A percentile compares a stretch with the other conserved stretches of the same genome.
Evolutionary conservation across 2,113 vertebrate species (phyloP).

Genomic region (Callocephalon fimbriatum): DNA sequence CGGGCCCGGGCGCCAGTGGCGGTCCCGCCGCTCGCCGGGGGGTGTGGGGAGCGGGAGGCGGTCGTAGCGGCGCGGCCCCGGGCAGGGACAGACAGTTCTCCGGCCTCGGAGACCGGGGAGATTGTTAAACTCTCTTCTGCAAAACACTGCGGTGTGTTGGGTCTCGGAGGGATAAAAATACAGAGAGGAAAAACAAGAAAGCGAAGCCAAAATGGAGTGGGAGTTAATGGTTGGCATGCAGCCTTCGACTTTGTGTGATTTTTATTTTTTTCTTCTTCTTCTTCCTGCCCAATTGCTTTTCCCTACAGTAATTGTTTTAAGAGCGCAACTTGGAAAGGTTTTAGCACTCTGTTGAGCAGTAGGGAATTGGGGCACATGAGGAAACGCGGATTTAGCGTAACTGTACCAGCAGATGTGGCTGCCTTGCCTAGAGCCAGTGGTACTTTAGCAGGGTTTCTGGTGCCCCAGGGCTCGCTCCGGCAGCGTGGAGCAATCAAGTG

Average conservation of each 20-base stretch:
- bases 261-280: background rate
- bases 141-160: constrained; percentile 43
- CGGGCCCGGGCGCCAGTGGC: background rate
- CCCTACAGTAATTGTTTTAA: constrained; percentile 56
- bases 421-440: constrained; percentile 33
- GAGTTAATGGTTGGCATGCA: constrained; percentile 61
- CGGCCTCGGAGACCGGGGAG: background rate
- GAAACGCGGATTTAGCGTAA: constrained; percentile 46
- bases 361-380: constrained; percentile 65
- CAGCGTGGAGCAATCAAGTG: background rate
- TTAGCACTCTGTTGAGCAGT: constrained; percentile 39
- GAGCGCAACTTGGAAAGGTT: constrained; percentile 59
- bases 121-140: background rate
- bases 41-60: background rate
- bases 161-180: constrained; percentile 66
- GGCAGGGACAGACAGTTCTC: background rate
- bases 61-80: background rate
- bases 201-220: constrained; percentile 61
- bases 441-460: background rate
- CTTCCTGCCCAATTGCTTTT: constrained; percentile 45
- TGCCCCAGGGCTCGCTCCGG: background rate
- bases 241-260: constrained; percentile 44
- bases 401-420: constrained; percentile 64
- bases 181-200: constrained; percentile 59
- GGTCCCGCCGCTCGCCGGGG: background rate